phyloP scores from a whole-genome alignment of 2,797 vertebrate genomes.

The Taeniopygia guttata region DNA sequence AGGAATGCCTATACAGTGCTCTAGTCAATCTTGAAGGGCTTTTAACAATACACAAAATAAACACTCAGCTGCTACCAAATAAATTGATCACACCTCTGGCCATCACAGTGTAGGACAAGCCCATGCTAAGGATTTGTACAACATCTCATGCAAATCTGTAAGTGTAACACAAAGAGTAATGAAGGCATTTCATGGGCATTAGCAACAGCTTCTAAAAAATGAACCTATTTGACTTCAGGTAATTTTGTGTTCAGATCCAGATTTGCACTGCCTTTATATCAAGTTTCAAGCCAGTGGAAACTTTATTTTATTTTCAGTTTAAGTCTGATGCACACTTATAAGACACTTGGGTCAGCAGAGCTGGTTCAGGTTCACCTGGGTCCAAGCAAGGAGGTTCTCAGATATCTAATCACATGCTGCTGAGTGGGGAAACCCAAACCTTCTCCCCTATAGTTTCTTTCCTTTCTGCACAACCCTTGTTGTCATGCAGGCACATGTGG shows the following conservation, averaged over 20 bases:
- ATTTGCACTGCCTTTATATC: not conserved
- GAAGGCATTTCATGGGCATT: not conserved
- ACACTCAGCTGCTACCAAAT: not conserved
- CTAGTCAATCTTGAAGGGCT: not conserved
- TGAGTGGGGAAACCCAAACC: not conserved
- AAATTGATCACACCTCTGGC: not conserved
- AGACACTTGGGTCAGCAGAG: not conserved
- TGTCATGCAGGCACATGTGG: not conserved
- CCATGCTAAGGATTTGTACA: not conserved
- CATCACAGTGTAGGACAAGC: not conserved
- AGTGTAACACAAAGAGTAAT: not conserved
- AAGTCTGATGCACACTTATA: not conserved
- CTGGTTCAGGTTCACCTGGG: not conserved
- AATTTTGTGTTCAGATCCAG: not conserved
- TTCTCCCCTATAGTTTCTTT: not conserved
- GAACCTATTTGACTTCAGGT: not conserved
- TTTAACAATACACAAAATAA: not conserved
- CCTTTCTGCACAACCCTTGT: not conserved
- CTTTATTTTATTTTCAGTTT: not conserved
- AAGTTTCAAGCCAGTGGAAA: not conserved
- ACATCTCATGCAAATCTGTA: not conserved
- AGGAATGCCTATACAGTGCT: not conserved
- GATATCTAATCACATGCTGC: not conserved
- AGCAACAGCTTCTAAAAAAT: not conserved
- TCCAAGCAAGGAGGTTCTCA: not conserved